A percentile compares a stretch with the other conserved stretches of the same genome.
Evolutionary conservation across 2,888 invertebrate genomes (phyloP).

Genomic region (Lasioglossum vierecki): DNA sequence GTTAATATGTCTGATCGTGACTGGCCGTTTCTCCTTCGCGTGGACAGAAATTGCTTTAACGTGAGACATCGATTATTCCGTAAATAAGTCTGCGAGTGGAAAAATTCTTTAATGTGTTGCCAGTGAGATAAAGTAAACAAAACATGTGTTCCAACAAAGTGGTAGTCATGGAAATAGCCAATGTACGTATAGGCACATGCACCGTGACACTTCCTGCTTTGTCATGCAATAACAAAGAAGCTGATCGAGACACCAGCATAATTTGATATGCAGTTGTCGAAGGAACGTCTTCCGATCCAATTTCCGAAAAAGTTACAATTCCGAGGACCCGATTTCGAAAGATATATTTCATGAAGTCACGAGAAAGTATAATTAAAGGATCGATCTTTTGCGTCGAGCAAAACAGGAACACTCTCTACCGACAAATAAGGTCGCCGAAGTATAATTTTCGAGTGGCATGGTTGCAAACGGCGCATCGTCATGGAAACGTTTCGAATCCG

Average conservation of each 20-base stretch:
- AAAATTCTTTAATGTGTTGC: background rate
- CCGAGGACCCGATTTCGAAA: background rate
- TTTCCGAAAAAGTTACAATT: background rate
- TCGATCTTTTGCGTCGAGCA: background rate
- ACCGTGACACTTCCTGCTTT: background rate
- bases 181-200: background rate
- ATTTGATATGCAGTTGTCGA: background rate
- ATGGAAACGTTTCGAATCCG: conserved; percentile 13
- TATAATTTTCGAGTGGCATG: background rate
- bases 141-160: background rate
- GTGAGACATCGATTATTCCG: background rate
- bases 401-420: background rate
- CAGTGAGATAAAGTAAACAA: background rate
- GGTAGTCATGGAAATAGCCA: background rate
- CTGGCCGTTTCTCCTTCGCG: background rate
- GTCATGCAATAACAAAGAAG: background rate
- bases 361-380: background rate
- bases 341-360: background rate
- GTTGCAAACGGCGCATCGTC: background rate
- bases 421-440: background rate
- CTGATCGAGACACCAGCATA: background rate
- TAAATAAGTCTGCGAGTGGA: background rate
- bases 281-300: background rate
- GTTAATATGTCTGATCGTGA: background rate
- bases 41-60: background rate